Evolutionary conservation across 2,113 vertebrate genomes (phyloP).

Genomic region (Xerus inauris): DNA sequence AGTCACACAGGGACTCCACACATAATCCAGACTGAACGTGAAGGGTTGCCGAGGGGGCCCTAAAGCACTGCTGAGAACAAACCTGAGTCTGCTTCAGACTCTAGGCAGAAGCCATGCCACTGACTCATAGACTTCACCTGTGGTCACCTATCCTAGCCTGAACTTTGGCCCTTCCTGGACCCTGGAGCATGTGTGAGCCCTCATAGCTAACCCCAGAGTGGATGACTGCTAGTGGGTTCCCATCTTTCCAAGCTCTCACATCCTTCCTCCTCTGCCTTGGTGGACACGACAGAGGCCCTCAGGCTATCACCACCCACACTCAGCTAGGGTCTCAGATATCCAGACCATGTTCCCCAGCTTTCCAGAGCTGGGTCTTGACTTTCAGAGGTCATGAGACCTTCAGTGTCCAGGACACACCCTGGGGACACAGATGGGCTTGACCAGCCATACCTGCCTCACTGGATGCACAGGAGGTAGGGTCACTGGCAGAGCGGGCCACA

Average conservation of each 20-base stretch:
- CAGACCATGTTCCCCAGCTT: neutral
- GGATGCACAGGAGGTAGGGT: conserved; percentile 92
- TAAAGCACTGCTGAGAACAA: fast-evolving
- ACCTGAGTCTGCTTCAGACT: fast-evolving
- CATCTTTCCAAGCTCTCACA: neutral
- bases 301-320: neutral
- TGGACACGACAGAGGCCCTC: neutral
- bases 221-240: neutral
- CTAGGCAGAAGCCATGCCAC: fast-evolving
- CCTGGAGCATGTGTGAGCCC: neutral
- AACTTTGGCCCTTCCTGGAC: too few species aligned
- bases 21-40: neutral
- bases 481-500: conserved; percentile 95
- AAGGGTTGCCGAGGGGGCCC: neutral
- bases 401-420: fast-evolving
- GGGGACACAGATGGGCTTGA: fast-evolving
- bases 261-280: too few species aligned
- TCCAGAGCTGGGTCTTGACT: neutral
- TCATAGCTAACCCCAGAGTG: neutral
- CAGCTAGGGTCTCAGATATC: too few species aligned
- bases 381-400: neutral
- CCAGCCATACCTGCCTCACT: conserved; percentile 86
- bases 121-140: neutral
- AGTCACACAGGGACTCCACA: neutral
- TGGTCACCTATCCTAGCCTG: neutral